Evolutionary conservation across 2,797 vertebrate species (phyloP), one percentile per base, ranked within the genome.

Genomic region (Phyllotis vaccarum): DNA sequence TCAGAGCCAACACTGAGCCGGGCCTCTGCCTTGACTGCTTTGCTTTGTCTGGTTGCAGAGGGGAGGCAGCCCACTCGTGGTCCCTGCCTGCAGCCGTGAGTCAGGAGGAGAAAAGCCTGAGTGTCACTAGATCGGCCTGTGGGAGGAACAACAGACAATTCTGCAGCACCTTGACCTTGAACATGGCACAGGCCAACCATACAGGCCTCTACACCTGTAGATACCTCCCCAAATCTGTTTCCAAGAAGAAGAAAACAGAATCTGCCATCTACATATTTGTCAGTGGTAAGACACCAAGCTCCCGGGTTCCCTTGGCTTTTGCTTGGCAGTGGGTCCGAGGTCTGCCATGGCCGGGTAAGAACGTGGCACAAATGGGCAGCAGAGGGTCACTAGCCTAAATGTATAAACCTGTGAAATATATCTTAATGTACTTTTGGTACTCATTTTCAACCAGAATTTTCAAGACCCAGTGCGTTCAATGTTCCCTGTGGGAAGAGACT

Each of bases 181-280:
- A 96, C 95, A 95, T 75, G 81, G 98, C 98, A 90, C 98, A 98
- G 96, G 97, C 99, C 80, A 98, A 96, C 93, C 99, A 99, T 98
- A 99, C 99, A 0, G 99, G 99, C 97, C 98, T 97, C 68, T 99
- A 99, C 94, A 98, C 98, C 97, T 99, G 99, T 98, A 98, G 98
- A 94, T 99, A 99, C 90, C 98, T 94, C 56, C 98, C 98, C 62
- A 82, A 90, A 56, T 98, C 97, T 92, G 96, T 97, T 64, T 97
- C 94, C 0, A 98, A 98, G 96, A 98, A 98, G 91, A 98, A 97
- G 97, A 97, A 64, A 58, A 98, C 96, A 89, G 98, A 99, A 95
- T 98, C 98, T 40, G 98, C 98, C 3, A 96, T 99, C 97, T 99
- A 99, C 68, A 97, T 99, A 95, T 99, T 99, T 99, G 98, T 99